Percentiles rank a stretch among this genome's conserved stretches.
phyloP scores from a whole-genome alignment of 2,113 vertebrate species.

The Megaceryle torquata region DNA sequence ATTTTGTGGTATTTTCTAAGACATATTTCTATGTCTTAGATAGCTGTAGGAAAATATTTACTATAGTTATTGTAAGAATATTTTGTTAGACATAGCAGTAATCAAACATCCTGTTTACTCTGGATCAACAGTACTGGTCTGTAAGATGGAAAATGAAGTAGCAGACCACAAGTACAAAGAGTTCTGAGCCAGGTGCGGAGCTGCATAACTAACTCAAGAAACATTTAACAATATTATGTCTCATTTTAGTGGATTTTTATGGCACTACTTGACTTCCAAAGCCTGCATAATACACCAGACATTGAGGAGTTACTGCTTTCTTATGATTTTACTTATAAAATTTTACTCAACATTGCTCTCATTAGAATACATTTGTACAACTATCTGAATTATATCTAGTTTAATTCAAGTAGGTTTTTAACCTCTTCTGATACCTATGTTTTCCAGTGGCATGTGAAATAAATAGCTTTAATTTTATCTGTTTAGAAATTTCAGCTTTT shows the following conservation, averaged over 20 bases:
- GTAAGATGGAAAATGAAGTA: background rate
- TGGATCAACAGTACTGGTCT: background rate
- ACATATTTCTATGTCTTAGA: background rate
- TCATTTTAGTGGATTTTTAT: background rate
- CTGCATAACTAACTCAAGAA: background rate
- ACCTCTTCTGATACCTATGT: rapidly evolving
- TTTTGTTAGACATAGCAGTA: background rate
- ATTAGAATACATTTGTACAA: background rate
- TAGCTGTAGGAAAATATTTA: background rate
- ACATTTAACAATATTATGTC: background rate
- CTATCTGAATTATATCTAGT: background rate
- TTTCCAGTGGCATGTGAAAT: background rate
- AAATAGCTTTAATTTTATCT: background rate
- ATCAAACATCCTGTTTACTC: background rate
- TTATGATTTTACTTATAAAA: background rate
- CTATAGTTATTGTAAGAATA: background rate
- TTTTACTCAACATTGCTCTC: background rate
- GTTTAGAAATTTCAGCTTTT: background rate
- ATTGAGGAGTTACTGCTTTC: background rate
- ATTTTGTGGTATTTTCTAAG: background rate
- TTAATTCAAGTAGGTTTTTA: background rate
- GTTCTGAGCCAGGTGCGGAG: background rate
- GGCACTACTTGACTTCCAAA: background rate
- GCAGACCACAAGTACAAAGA: background rate
- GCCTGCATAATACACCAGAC: background rate